A percentile compares a stretch with the other conserved stretches of the same genome.
Evolutionary conservation across 1,140 invertebrate genomes (phyloP).

Genomic region (Drosophila orosa): DNA sequence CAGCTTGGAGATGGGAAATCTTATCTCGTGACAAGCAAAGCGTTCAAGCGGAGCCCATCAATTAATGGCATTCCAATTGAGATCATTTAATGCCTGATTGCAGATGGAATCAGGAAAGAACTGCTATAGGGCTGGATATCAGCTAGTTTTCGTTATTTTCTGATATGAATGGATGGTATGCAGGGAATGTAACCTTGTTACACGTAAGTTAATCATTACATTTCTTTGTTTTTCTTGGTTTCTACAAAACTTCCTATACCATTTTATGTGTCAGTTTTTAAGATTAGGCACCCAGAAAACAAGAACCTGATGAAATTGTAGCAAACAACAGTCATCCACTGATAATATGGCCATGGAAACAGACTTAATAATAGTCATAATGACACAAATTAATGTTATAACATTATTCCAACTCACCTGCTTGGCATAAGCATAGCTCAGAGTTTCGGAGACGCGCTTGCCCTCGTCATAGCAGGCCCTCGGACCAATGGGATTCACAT

Average conservation of each 20-base stretch:
- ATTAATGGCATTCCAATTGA: slow-evolving; percentile 45
- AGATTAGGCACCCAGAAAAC: not conserved
- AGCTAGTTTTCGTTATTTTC: slow-evolving; percentile 21
- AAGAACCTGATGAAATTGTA: not conserved
- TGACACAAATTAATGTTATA: not conserved
- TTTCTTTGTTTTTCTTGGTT: too few relatives aligned
- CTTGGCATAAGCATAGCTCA: slow-evolving; percentile 98
- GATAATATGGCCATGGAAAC: slow-evolving; percentile 5
- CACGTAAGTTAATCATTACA: not conserved
- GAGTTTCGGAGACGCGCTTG: slow-evolving; percentile 97
- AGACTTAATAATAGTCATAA: not conserved
- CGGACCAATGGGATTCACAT: slow-evolving; percentile 99
- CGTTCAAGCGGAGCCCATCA: slow-evolving; percentile 22
- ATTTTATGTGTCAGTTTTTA: not conserved
- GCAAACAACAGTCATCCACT: slow-evolving; percentile 1
- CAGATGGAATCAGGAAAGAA: slow-evolving; percentile 47
- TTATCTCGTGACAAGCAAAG: slow-evolving; percentile 33
- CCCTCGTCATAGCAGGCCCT: slow-evolving; percentile 99
- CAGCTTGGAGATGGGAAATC: slow-evolving; percentile 18
- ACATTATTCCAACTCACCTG: slow-evolving; percentile 85
- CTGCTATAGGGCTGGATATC: slow-evolving; percentile 19
- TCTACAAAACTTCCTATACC: not conserved
- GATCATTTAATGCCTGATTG: slow-evolving; percentile 50
- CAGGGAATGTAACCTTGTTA: not conserved
- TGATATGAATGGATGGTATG: not conserved